Percentiles rank a stretch among this genome's conserved stretches.
These are phyloP conservation scores for Pilophorus perplexus DNA, from an alignment of 2,888 invertebrate species.

Conservation along the genomic window DNA sequence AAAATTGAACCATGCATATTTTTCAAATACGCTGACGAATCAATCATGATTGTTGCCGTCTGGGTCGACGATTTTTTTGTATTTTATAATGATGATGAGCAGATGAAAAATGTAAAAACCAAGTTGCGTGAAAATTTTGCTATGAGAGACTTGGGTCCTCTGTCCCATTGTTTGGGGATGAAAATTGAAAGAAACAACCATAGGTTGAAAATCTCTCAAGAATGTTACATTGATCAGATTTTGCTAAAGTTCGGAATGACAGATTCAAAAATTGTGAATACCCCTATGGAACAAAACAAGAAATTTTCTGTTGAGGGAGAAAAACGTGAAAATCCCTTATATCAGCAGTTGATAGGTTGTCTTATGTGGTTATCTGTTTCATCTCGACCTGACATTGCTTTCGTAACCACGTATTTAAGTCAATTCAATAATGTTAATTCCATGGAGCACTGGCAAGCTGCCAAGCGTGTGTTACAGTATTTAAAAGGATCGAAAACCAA, in stretches of 20 bases:
- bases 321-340: background rate
- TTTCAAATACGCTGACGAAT: background rate
- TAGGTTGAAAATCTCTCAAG: conserved; percentile 1
- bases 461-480: conserved; percentile 4
- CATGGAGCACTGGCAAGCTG: background rate
- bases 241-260: conserved; percentile 1
- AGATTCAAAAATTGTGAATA: background rate
- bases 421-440: conserved; percentile 1
- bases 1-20: background rate
- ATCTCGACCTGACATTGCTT: background rate
- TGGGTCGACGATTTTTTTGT: conserved; percentile 12
- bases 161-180: background rate
- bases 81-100: background rate
- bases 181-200: background rate
- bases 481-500: background rate
- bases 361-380: background rate
- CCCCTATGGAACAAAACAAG: background rate
- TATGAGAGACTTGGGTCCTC: background rate
- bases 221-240: background rate
- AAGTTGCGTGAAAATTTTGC: too few relatives aligned
- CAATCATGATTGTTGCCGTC: background rate
- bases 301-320: conserved; percentile 7
- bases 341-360: background rate
- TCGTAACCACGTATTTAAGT: background rate
- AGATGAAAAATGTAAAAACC: background rate